These are phyloP conservation scores for Regulus satrapa DNA, from an alignment of 2,113 vertebrate genomes.

Conservation along the genomic window DNA sequence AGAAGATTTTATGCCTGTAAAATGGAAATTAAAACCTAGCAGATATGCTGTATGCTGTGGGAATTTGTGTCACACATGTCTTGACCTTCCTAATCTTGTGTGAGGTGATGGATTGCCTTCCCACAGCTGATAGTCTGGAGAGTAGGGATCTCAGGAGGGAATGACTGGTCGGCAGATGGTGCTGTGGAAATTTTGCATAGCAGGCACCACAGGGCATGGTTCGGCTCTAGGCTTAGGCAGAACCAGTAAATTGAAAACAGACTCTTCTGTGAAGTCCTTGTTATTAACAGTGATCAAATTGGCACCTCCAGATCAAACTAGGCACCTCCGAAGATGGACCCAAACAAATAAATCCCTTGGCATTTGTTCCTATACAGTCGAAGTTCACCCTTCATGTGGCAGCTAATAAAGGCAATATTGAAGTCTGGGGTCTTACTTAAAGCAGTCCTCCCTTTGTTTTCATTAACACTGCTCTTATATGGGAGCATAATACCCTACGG, in stretches of 20 bases:
- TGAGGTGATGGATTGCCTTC: neutral
- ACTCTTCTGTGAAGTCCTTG: neutral
- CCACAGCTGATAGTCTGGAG: accelerated
- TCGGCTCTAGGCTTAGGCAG: accelerated
- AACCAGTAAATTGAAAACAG: accelerated
- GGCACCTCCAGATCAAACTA: neutral
- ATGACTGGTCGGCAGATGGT: slow-evolving; percentile 21
- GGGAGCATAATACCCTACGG: neutral
- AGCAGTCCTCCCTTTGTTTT: neutral
- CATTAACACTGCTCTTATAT: neutral
- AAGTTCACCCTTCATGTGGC: neutral
- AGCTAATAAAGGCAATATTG: neutral
- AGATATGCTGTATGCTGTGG: neutral
- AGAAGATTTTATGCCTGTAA: neutral
- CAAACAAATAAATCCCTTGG: neutral
- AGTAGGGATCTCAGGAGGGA: neutral
- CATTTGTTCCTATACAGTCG: neutral
- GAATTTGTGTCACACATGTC: neutral
- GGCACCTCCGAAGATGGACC: neutral
- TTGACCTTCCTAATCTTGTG: neutral
- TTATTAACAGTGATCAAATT: neutral
- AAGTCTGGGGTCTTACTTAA: neutral
- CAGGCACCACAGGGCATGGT: neutral
- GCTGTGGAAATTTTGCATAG: neutral
- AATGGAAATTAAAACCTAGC: neutral